A percentile compares a stretch with the other conserved stretches of the same genome.
Evolutionary conservation across 2,113 vertebrate species (phyloP).

Genomic region (Menidia beryllina): DNA sequence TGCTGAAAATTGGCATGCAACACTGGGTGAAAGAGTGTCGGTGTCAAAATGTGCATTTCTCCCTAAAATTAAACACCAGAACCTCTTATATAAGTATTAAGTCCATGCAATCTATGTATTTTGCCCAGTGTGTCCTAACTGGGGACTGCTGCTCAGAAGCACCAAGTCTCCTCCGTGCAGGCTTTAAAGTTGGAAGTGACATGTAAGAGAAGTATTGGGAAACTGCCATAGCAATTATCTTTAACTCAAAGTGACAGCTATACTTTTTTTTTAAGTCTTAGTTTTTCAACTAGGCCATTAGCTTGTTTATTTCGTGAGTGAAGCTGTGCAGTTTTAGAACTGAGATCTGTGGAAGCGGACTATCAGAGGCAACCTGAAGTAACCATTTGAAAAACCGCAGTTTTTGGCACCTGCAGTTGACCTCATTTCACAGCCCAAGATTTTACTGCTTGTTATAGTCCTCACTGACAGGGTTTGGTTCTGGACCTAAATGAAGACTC

Average conservation of each 20-base stretch:
- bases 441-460: no score
- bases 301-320: no score
- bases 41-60: background rate
- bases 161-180: background rate
- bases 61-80: background rate
- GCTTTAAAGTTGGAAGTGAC: constrained; percentile 10
- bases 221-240: constrained; percentile 11
- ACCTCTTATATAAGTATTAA: background rate
- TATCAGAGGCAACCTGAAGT: no score
- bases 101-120: background rate
- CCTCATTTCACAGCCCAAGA: no score
- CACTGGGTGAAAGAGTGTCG: background rate
- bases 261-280: background rate
- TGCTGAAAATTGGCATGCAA: background rate
- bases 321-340: no score
- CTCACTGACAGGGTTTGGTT: no score
- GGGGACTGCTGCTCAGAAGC: constrained; percentile 9
- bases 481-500: no score
- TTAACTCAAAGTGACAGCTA: constrained; percentile 5
- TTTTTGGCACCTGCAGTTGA: no score
- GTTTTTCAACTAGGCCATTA: background rate
- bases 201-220: constrained; percentile 11
- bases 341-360: no score
- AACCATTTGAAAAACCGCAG: no score
- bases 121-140: background rate